Base-by-base conservation (phyloP, 1,140 invertebrate species). In the Tigriopus japonicus region DNA sequence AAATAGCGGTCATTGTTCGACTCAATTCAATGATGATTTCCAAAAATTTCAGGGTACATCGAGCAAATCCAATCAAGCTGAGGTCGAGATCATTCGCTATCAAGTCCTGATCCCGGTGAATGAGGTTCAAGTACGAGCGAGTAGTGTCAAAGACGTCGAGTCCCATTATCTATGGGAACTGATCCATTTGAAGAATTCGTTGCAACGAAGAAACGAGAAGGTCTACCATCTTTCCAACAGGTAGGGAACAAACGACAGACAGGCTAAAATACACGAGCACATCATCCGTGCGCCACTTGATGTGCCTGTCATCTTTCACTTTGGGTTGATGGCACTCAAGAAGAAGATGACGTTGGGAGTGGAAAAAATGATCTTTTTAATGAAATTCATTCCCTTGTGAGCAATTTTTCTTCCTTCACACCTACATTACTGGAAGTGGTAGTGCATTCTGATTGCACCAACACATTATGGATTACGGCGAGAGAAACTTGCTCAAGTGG, bases 211-310 rank as follows among this genome's bases (percentile, higher is more conserved):
- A 65, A 91, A 89, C 14, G 92, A 97, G 73, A 95, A 95, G 75
- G 84, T 95, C 63, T 97, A 96, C 71, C 88, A 95, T 64, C 78
- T 97, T 63, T 93, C 90, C 10, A 97, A 95, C 75, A 90, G 86
- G 86, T 90, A 70, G 53, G 19, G 19, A 23, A 23, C 3, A 6
- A 35, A 55, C 24, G 19, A n/a, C 15, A n/a, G 53, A 19, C 15
- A 19, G 28, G 19, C 2, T 55, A 35, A 24, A 55, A 15, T 35
- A 35, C 24, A 15, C n/a, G n/a, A 23, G 51, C 89, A 96, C 71
- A 91, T 91, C 42, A 93, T 94, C 85, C 93, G 91, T 72, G 96
- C 96, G 72, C 91, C 96, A 52, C 96, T 97, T 75, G 93, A 91
- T 75, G 88, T 88, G 41, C 91, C 90, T 13, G 91, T 97, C 66